A percentile compares a stretch with the other conserved stretches of the same genome.
phyloP scores from a whole-genome alignment of 1,140 invertebrate genomes.

The Proctacanthus coquilletti region DNA sequence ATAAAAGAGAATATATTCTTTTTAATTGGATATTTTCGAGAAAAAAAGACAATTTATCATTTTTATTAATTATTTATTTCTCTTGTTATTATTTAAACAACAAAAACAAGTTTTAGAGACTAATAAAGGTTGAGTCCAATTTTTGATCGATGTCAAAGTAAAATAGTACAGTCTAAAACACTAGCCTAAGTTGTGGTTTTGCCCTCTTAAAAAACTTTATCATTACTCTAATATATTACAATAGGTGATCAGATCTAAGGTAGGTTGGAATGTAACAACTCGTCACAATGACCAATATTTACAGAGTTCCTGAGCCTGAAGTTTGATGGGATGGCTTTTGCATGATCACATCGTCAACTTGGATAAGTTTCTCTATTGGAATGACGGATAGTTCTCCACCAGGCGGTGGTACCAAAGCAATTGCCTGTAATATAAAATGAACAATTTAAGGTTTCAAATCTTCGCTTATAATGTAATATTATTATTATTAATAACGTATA shows the following conservation, averaged over 20 bases:
- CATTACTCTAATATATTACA: conserved; percentile 8
- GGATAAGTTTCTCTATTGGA: conserved; percentile 57
- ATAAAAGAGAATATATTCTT: too few species aligned
- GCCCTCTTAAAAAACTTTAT: conserved; percentile 2
- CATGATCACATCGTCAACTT: conserved; percentile 43
- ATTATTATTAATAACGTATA: too few species aligned
- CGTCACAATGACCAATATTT: background rate
- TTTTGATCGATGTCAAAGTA: too few species aligned
- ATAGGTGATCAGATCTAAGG: conserved; percentile 2
- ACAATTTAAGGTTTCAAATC: too few species aligned
- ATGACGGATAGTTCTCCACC: conserved; percentile 66
- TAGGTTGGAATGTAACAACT: conserved; percentile 8
- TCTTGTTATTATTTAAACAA: too few species aligned
- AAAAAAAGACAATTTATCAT: too few species aligned
- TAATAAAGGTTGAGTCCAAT: too few species aligned
- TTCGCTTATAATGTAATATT: too few species aligned
- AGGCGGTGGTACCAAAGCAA: conserved; percentile 28
- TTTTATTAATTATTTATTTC: too few species aligned
- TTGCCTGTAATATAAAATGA: conserved; percentile 10
- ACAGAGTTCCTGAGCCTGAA: background rate
- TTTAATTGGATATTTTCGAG: too few species aligned
- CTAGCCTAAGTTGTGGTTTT: conserved; percentile 1
- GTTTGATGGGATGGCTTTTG: conserved; percentile 18
- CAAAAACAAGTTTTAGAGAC: too few species aligned
- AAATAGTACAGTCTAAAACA: too few species aligned